A percentile compares a stretch with the other conserved stretches of the same genome.
These are phyloP conservation scores for Ceratoteleas bidentatus DNA, from an alignment of 1,140 invertebrate species.

Conservation along the genomic window DNA sequence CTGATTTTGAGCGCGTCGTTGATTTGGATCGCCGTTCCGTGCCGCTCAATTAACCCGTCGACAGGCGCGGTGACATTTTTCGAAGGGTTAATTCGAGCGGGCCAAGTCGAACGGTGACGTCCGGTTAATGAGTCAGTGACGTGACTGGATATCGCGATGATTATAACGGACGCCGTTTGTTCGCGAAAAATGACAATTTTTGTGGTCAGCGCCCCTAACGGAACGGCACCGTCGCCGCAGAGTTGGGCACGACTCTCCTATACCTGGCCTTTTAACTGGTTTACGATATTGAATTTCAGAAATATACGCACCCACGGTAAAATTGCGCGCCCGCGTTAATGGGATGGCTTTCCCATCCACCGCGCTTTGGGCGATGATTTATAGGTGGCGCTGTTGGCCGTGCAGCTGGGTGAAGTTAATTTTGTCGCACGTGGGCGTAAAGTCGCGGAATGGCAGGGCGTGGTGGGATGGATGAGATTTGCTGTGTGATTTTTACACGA, in stretches of 20 bases:
- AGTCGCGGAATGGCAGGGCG: slow-evolving; percentile 5
- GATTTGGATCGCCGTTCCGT: no score
- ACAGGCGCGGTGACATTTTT: background rate
- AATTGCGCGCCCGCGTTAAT: slow-evolving; percentile 17
- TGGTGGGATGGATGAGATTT: no score
- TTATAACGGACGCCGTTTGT: slow-evolving; percentile 41
- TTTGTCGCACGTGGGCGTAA: slow-evolving; percentile 25
- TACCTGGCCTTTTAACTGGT: slow-evolving; percentile 34
- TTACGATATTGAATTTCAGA: slow-evolving; percentile 48
- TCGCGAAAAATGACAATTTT: slow-evolving; percentile 48
- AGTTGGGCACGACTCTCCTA: slow-evolving; percentile 35
- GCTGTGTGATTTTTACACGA: no score
- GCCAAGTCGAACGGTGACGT: background rate
- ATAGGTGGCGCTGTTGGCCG: slow-evolving; percentile 1
- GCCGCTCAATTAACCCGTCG: background rate
- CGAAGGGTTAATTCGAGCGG: background rate
- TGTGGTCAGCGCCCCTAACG: slow-evolving; percentile 57
- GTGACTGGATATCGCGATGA: slow-evolving; percentile 28
- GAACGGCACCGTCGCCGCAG: slow-evolving; percentile 30
- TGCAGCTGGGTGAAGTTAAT: slow-evolving; percentile 17
- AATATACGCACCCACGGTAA: slow-evolving; percentile 27
- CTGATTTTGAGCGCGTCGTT: background rate
- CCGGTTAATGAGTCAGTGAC: slow-evolving; percentile 7
- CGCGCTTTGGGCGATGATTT: slow-evolving; percentile 1
- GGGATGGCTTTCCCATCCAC: background rate